phyloP scores from a whole-genome alignment of 2,113 vertebrate species.

The Indicator indicator region DNA sequence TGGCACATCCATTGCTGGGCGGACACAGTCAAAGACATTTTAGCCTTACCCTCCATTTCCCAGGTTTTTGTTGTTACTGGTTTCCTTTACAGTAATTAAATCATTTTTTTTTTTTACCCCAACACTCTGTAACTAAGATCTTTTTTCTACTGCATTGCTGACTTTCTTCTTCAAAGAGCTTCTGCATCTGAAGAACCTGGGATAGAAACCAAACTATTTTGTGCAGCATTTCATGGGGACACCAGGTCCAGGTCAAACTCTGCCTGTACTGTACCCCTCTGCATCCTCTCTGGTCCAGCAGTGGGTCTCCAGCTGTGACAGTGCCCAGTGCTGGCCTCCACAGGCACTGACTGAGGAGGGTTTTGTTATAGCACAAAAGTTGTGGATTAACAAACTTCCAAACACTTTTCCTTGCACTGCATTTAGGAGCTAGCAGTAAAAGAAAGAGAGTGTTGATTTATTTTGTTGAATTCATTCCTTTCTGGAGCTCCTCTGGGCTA shows the following conservation, averaged over 20 bases:
- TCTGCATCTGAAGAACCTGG: neutral
- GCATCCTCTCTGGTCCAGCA: too few relatives aligned
- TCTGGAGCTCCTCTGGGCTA: neutral
- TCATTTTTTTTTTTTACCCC: neutral
- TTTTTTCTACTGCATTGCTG: neutral
- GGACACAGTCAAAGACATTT: neutral
- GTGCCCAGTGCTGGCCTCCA: neutral
- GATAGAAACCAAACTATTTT: neutral
- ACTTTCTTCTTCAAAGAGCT: neutral
- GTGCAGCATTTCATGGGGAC: neutral
- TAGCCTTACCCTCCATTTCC: neutral
- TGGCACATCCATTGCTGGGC: neutral
- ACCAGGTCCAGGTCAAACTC: neutral
- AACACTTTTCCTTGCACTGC: neutral
- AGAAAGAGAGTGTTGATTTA: neutral
- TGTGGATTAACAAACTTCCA: neutral
- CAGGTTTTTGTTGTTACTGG: neutral
- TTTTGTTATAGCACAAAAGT: accelerated
- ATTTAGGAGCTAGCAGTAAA: neutral
- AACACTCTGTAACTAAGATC: neutral
- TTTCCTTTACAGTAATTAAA: neutral
- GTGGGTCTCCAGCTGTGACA: neutral
- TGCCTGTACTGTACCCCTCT: neutral
- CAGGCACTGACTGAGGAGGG: neutral
- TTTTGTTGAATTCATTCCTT: neutral